phyloP scores from a whole-genome alignment of 2,888 invertebrate genomes.

The Thecophora atra region DNA sequence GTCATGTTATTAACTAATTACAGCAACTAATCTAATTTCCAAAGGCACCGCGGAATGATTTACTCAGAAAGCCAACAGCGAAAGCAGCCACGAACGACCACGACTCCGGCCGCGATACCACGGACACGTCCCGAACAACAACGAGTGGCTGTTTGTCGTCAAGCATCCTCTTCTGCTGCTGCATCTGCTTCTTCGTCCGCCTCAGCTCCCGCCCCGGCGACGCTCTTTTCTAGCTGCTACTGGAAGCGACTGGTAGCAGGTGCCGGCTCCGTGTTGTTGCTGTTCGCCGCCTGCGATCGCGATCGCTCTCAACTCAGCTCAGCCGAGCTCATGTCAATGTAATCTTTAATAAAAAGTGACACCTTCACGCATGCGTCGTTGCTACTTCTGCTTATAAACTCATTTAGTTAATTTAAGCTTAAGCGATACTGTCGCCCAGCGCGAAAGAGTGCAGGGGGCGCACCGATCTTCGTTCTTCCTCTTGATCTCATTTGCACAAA shows the following conservation, averaged over 20 bases:
- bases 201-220: constrained; percentile 1
- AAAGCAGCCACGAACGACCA: constrained; percentile 40
- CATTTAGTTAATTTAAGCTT: constrained; percentile 51
- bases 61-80: constrained; percentile 47
- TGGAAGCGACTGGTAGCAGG: constrained; percentile 8
- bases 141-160: constrained; percentile 12
- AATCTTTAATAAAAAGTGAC: constrained; percentile 62
- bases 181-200: constrained; percentile 14
- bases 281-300: constrained; percentile 1
- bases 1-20: constrained; percentile 65
- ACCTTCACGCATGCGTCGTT: constrained; percentile 59
- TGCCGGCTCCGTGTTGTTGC: not conserved
- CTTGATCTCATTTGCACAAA: constrained; percentile 20
- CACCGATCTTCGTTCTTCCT: not conserved
- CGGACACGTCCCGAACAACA: constrained; percentile 7
- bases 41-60: constrained; percentile 45
- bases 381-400: constrained; percentile 46
- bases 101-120: not conserved
- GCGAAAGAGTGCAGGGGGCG: constrained; percentile 38
- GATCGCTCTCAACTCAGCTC: constrained; percentile 2
- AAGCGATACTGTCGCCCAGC: constrained; percentile 45
- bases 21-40: constrained; percentile 61
- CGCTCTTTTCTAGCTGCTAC: not conserved
- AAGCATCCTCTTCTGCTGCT: not conserved
- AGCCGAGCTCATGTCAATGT: constrained; percentile 41